These are phyloP conservation scores for Globodera ellingtonae DNA, from an alignment of 1,140 invertebrate species.

Conservation along the genomic window DNA sequence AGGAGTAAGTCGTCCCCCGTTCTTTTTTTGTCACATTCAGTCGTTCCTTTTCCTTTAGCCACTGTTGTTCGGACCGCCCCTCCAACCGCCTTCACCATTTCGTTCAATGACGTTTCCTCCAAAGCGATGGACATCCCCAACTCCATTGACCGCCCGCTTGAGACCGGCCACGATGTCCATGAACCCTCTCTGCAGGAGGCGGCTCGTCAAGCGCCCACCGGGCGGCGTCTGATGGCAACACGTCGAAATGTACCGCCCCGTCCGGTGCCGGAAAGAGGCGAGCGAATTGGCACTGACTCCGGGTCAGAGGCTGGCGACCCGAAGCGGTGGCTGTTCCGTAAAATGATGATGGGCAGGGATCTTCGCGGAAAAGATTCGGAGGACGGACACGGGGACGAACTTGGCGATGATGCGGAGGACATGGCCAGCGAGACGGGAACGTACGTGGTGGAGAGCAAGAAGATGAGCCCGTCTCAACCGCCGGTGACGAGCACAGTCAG, in stretches of 20 bases:
- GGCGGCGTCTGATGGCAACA: slow-evolving; percentile 35
- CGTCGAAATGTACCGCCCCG: slow-evolving; percentile 14
- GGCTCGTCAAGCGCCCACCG: slow-evolving; percentile 43
- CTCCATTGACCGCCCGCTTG: background rate
- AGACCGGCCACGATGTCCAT: background rate
- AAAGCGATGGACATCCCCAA: background rate
- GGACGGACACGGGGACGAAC: background rate
- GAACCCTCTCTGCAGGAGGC: slow-evolving; percentile 44
- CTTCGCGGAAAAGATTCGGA: background rate
- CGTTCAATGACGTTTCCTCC: slow-evolving; percentile 44
- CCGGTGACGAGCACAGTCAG: background rate
- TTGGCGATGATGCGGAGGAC: slow-evolving; percentile 37
- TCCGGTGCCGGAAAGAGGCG: background rate
- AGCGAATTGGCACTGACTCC: slow-evolving; percentile 14
- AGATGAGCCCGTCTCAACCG: background rate
- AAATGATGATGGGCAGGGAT: slow-evolving; percentile 46
- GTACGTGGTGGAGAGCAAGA: slow-evolving; percentile 42
- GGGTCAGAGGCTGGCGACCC: slow-evolving; percentile 40
- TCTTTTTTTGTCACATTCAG: background rate
- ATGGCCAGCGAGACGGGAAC: slow-evolving; percentile 51
- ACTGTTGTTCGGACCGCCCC: slow-evolving; percentile 38
- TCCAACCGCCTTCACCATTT: slow-evolving; percentile 50
- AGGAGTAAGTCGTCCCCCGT: slow-evolving; percentile 21
- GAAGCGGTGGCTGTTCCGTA: slow-evolving; percentile 48
- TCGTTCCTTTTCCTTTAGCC: slow-evolving; percentile 4